These are phyloP conservation scores for Numenius arquata DNA, from an alignment of 2,113 vertebrate species.

Conservation along the genomic window DNA sequence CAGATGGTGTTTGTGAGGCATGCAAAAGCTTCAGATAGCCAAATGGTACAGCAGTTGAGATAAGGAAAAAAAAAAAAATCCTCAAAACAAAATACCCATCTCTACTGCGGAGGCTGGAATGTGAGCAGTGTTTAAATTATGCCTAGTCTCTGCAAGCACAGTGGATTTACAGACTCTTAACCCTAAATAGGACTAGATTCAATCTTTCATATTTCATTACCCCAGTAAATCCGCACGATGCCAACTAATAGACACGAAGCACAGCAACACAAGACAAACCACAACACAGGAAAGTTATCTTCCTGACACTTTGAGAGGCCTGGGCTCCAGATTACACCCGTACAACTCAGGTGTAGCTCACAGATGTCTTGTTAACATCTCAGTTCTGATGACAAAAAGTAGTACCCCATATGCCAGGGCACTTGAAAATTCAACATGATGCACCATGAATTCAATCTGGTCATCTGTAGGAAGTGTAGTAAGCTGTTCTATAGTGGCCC, in stretches of 20 bases:
- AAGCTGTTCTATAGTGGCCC: background rate
- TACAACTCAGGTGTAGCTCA: background rate
- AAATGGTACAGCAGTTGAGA: slow-evolving; percentile 64
- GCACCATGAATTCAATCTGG: background rate
- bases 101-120: slow-evolving; percentile 46
- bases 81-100: slow-evolving; percentile 58
- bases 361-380: background rate
- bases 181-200: slow-evolving; percentile 18
- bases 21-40: slow-evolving; percentile 65
- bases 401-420: background rate
- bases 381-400: background rate
- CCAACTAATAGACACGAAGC: background rate
- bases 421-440: background rate
- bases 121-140: slow-evolving; percentile 60
- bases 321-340: background rate
- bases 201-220: slow-evolving; percentile 28
- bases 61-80: slow-evolving; percentile 58
- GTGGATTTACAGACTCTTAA: slow-evolving; percentile 28
- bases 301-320: background rate
- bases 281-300: background rate
- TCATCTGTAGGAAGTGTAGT: background rate
- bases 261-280: background rate
- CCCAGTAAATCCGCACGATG: background rate
- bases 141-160: background rate
- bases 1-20: slow-evolving; percentile 72